Evolutionary conservation across 2,888 invertebrate genomes (phyloP), one percentile per base, ranked within the genome.

Genomic region (Heteropelma amictum): DNA sequence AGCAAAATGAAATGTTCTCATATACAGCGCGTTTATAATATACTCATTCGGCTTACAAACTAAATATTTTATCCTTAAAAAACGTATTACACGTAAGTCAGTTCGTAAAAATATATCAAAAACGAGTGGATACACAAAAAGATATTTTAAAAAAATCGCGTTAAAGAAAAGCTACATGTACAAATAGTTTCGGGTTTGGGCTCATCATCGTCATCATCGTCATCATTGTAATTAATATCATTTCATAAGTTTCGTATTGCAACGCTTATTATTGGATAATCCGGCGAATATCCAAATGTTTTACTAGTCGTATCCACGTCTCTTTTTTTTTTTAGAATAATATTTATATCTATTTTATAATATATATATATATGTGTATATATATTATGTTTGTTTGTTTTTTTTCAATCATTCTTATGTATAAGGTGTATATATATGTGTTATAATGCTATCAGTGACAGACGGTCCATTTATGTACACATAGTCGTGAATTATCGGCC

Each of bases 391-490:
- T 51, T 61, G 53, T 67, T 56, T 68, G 49, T 64, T 42, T 80
- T 78, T 77, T 69, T 21, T 21, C 30, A 17, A 10, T 58, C 21
- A 33, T 35, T 58, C 58, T 68, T 68, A 67, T 26, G 26, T 79
- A 79, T 82, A 81, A 82, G 78, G 77, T 81, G 78, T 81, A 80
- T 81, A 60, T 79, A 72, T 82, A 60, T 79, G 3, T 38, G 5
- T 38, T 33, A 76, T 85, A 84, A 85, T 83, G 82, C 81, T 82
- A 80, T 83, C 84, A 81, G 85, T 86, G 86, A 86, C 85, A 86
- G 81, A 86, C 84, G 85, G 86, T 87, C 86, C 85, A 84, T 84
- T 84, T 88, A 88, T 88, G 79, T 88, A 88, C 88, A 88, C 81
- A 76, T 84, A 83, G 83, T 85, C 82, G 86, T 84, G 84, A 84